Conservation (phyloP, 2,888 invertebrate genomes). For the Andrena fulva region DNA sequence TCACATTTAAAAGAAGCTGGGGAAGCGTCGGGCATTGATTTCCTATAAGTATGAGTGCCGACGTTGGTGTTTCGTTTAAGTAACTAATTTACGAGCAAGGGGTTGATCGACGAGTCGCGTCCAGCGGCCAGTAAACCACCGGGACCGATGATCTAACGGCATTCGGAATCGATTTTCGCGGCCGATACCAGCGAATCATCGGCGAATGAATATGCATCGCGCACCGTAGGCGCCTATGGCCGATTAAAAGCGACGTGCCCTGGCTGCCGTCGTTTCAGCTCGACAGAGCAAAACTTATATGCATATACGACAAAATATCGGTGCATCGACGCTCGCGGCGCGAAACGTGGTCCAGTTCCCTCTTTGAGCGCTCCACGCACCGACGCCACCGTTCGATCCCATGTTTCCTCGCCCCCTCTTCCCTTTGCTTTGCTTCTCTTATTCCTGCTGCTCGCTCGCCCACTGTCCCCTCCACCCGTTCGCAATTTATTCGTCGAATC, state of each 20-base stretch:
- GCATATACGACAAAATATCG: slow-evolving; percentile 50
- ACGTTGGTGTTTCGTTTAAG: slow-evolving; percentile 18
- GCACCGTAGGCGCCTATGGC: slow-evolving; percentile 5
- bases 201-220: slow-evolving; percentile 50
- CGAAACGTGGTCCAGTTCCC: slow-evolving; percentile 37
- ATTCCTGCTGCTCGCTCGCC: not conserved
- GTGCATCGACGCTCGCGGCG: slow-evolving; percentile 37
- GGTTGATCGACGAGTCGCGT: slow-evolving; percentile 16
- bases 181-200: slow-evolving; percentile 50
- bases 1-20: not conserved
- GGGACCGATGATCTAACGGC: slow-evolving; percentile 28
- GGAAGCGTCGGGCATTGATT: slow-evolving; percentile 2
- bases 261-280: slow-evolving; percentile 16
- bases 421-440: not conserved
- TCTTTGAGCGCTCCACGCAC: slow-evolving; percentile 25
- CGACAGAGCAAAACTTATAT: slow-evolving; percentile 32
- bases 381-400: not conserved
- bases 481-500: slow-evolving; percentile 48
- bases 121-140: slow-evolving; percentile 25
- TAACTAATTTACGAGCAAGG: slow-evolving; percentile 27
- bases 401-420: not conserved
- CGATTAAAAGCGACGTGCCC: slow-evolving; percentile 36
- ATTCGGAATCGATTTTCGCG: slow-evolving; percentile 41
- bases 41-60: slow-evolving; percentile 14
- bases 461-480: slow-evolving; percentile 4